phyloP scores from a whole-genome alignment of 2,113 vertebrate genomes.

The Pavo muticus region DNA sequence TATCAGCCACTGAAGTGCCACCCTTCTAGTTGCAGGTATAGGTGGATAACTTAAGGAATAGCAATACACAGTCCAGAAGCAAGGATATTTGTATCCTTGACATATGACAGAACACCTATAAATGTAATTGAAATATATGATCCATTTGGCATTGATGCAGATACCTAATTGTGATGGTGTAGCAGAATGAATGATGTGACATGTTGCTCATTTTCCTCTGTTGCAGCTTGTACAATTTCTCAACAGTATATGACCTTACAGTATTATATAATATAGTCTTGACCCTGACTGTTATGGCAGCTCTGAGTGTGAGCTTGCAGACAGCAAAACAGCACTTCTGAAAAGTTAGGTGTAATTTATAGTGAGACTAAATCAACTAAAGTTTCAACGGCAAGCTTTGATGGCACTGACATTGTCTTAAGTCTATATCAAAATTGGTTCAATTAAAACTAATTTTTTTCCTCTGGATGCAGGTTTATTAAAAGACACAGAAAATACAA shows the following conservation, averaged over 20 bases:
- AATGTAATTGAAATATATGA: constrained; percentile 50
- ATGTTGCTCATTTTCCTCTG: constrained; percentile 40
- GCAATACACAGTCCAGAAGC: constrained; percentile 1
- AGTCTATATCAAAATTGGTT: background rate
- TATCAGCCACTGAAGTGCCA: constrained; percentile 13
- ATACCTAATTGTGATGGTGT: constrained; percentile 28
- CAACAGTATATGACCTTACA: constrained; percentile 15
- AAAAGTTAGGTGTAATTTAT: background rate
- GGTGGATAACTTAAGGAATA: constrained; percentile 35
- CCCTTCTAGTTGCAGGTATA: constrained; percentile 37
- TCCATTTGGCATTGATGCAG: constrained; percentile 39
- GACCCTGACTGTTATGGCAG: constrained; percentile 5
- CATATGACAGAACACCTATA: constrained; percentile 18
- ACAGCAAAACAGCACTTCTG: background rate
- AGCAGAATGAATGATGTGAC: constrained; percentile 8
- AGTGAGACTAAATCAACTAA: constrained; percentile 7
- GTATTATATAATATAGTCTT: constrained; percentile 31
- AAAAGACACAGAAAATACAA: background rate
- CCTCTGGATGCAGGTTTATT: background rate
- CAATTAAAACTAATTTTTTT: background rate
- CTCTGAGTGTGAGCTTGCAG: background rate
- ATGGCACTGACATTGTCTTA: background rate
- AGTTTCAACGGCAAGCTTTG: background rate
- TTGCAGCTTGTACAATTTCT: constrained; percentile 29
- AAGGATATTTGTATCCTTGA: constrained; percentile 40